phyloP scores from a whole-genome alignment of 1,140 invertebrate species.

The Bombus vancouverensis region DNA sequence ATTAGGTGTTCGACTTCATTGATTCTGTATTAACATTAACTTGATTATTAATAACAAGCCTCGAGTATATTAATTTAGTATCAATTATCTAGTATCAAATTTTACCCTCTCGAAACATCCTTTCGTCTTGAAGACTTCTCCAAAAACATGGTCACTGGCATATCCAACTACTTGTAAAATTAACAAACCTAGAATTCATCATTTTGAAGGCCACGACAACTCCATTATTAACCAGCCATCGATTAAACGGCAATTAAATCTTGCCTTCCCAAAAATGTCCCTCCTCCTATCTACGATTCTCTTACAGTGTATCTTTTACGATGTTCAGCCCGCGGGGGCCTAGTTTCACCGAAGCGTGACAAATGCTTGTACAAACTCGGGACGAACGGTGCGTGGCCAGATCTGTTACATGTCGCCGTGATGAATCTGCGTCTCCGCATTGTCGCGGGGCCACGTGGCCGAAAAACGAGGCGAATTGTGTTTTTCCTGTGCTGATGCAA shows the following conservation, averaged over 20 bases:
- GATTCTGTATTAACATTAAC: too few relatives aligned
- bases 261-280: neutral
- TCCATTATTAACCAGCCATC: neutral
- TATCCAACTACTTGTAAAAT: too few relatives aligned
- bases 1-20: too few relatives aligned
- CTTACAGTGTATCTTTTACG: neutral
- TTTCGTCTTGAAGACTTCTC: too few relatives aligned
- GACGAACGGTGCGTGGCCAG: slow-evolving; percentile 60
- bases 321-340: neutral
- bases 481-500: slow-evolving; percentile 64
- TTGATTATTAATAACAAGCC: too few relatives aligned
- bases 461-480: slow-evolving; percentile 67
- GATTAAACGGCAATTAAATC: slow-evolving; percentile 14
- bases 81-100: too few relatives aligned
- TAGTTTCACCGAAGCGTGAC: slow-evolving; percentile 48
- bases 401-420: slow-evolving; percentile 64
- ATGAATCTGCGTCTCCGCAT: slow-evolving; percentile 56
- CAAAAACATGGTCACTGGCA: too few relatives aligned
- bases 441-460: slow-evolving; percentile 59
- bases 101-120: too few relatives aligned
- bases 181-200: too few relatives aligned
- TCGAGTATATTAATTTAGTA: too few relatives aligned
- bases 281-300: too few relatives aligned
- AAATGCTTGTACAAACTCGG: slow-evolving; percentile 64
- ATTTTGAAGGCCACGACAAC: neutral